A percentile compares a stretch with the other conserved stretches of the same genome.
phyloP scores from a whole-genome alignment of 1,140 invertebrate genomes.

The Thalassaphorura encarpata region DNA sequence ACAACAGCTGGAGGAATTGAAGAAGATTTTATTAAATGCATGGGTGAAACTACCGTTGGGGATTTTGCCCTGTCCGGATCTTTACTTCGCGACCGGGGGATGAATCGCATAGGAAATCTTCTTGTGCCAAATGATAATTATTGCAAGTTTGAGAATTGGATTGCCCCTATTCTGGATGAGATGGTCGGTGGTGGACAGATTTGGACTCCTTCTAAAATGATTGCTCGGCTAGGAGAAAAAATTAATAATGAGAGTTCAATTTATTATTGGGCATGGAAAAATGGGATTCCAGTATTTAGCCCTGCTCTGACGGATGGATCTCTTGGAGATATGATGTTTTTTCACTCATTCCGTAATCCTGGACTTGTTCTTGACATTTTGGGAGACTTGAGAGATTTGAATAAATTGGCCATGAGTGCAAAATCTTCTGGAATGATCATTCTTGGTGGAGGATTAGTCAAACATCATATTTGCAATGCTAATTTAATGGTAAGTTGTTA shows the following conservation, averaged over 20 bases:
- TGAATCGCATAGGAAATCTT: conserved; percentile 96
- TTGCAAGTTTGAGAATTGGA: conserved; percentile 96
- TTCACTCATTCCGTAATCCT: conserved; percentile 88
- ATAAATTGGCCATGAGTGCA: conserved; percentile 91
- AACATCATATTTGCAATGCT: conserved; percentile 98
- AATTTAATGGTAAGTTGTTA: conserved; percentile 70
- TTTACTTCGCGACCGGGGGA: conserved; percentile 68
- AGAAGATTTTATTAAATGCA: conserved; percentile 98
- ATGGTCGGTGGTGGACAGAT: conserved; percentile 66
- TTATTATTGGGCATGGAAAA: conserved; percentile 95
- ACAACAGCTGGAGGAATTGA: conserved; percentile 97
- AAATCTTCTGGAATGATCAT: conserved; percentile 93
- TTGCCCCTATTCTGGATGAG: conserved; percentile 85
- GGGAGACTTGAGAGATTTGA: conserved; percentile 77
- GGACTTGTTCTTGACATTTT: conserved; percentile 90
- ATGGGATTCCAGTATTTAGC: conserved; percentile 96
- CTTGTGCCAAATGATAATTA: conserved; percentile 98
- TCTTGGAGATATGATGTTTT: conserved; percentile 98
- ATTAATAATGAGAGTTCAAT: conserved; percentile 88
- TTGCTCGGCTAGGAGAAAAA: conserved; percentile 70
- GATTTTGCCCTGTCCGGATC: conserved; percentile 76
- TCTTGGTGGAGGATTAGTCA: conserved; percentile 91
- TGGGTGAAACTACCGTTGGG: conserved; percentile 87
- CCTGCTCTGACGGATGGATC: conserved; percentile 97
- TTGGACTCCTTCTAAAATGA: conserved; percentile 92